Conservation (phyloP, 2,888 invertebrate genomes). For the Hyposoter dolosus region DNA sequence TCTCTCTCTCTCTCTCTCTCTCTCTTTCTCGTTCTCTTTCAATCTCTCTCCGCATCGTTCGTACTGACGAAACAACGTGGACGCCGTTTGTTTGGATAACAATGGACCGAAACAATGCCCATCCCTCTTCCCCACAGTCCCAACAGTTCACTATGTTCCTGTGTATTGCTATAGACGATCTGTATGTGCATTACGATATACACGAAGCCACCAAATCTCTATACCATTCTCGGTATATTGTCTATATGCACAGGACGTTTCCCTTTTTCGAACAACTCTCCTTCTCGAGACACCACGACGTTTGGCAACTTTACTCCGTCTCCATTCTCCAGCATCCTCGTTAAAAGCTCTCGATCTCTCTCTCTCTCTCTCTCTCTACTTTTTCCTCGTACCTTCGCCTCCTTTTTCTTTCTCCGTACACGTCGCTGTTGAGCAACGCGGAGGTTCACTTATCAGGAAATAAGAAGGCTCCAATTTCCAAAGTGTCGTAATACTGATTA, state of each 20-base stretch:
- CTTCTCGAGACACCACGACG: conserved; percentile 47
- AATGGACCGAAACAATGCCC: conserved; percentile 84
- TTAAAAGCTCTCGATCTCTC: conserved; percentile 31
- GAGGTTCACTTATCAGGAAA: background rate
- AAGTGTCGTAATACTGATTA: background rate
- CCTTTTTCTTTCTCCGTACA: background rate
- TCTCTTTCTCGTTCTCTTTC: conserved; percentile 34
- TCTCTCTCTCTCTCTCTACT: background rate
- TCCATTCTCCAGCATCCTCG: conserved; percentile 18
- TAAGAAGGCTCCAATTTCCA: background rate
- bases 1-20: conserved; percentile 19
- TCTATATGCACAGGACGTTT: conserved; percentile 61
- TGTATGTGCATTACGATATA: conserved; percentile 8
- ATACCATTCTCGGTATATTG: conserved; percentile 17
- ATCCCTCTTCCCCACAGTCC: conserved; percentile 75
- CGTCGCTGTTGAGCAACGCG: background rate
- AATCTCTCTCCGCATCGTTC: conserved; percentile 66
- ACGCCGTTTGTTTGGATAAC: conserved; percentile 84
- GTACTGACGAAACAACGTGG: conserved; percentile 83
- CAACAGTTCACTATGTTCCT: conserved; percentile 55
- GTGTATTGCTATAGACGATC: conserved; percentile 32
- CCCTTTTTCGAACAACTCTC: conserved; percentile 68
- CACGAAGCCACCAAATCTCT: conserved; percentile 14
- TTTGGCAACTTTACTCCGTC: conserved; percentile 60
- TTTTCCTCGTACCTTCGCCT: no score